phyloP scores from a whole-genome alignment of 1,140 invertebrate species.

The Drosophila azteca region DNA sequence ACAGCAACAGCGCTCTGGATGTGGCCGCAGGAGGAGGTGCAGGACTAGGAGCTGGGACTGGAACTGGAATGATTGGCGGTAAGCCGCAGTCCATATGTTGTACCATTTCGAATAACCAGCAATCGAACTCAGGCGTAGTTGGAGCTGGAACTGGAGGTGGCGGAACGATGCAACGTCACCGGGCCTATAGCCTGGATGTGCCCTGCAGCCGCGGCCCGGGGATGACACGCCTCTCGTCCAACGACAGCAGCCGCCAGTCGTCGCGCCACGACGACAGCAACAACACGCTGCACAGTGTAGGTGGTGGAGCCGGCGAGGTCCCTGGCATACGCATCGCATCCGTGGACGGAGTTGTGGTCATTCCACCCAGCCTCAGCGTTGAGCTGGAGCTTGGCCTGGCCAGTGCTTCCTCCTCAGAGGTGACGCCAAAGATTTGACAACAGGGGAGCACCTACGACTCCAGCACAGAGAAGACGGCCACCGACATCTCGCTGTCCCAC shows the following conservation, averaged over 20 bases:
- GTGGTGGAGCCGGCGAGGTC: constrained; percentile 11
- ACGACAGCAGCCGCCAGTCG: constrained; percentile 76
- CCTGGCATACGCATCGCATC: neutral
- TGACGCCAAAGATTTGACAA: constrained; percentile 81
- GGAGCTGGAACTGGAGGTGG: constrained; percentile 3
- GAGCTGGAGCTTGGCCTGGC: constrained; percentile 73
- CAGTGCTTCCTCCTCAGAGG: constrained; percentile 62
- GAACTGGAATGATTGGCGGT: neutral
- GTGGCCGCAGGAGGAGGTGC: constrained; percentile 2
- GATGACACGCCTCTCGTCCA: constrained; percentile 56
- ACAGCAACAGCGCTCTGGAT: neutral
- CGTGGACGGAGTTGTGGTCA: neutral
- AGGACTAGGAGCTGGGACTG: neutral
- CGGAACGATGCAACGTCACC: constrained; percentile 55
- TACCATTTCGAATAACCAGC: constrained; percentile 70
- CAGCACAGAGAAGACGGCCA: constrained; percentile 21
- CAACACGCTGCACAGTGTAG: constrained; percentile 72
- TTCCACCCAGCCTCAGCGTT: constrained; percentile 59
- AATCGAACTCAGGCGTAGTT: constrained; percentile 16
- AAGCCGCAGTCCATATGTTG: constrained; percentile 54
- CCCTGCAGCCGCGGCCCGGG: constrained; percentile 51
- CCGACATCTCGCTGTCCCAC: constrained; percentile 65
- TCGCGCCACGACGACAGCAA: constrained; percentile 72
- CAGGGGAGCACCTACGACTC: constrained; percentile 70
- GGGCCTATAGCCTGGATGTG: constrained; percentile 82